Conservation (phyloP, 2,113 vertebrate species). For the Oryctolagus cuniculus region mOryCun1.1 NC_091441.1:29172501-29173000, state of each 20-base stretch:
- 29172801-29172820: neutral
- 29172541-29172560: too few relatives aligned
- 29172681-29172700: slow-evolving; percentile 79
- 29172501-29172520: neutral
- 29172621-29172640: slow-evolving; percentile 99
- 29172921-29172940: neutral
- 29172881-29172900: neutral
- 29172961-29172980: neutral
- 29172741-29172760: neutral
- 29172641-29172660: slow-evolving; percentile 96
- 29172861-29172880: neutral
- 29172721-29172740: neutral
- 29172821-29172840: rapidly evolving
- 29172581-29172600: neutral
- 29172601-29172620: slow-evolving; percentile 95
- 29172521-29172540: neutral
- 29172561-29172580: neutral
- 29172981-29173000: neutral
- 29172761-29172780: neutral
- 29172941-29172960: neutral
- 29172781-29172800: neutral
- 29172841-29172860: too few relatives aligned
- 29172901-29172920: neutral
- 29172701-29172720: neutral
- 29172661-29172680: slow-evolving; percentile 95